Evolutionary conservation across 2,888 invertebrate genomes (phyloP).

Genomic region (Apotomis turbidana): DNA sequence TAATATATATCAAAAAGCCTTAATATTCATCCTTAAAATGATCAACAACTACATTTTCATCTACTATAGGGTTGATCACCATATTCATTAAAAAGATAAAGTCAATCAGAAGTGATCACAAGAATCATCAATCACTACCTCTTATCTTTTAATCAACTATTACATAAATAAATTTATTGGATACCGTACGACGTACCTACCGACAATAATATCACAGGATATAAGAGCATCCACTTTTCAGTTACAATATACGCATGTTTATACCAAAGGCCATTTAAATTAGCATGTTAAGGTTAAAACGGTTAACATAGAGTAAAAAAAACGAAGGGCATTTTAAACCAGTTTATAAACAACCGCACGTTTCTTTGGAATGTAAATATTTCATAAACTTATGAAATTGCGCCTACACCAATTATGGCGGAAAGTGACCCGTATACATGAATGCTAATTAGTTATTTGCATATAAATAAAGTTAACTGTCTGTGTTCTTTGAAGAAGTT

Average conservation of each 20-base stretch:
- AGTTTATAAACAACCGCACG: conserved; percentile 12
- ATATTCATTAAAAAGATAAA: too few species aligned
- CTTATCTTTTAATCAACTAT: too few species aligned
- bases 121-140: too few species aligned
- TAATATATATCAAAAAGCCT: too few species aligned
- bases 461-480: conserved; percentile 37
- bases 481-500: conserved; percentile 28
- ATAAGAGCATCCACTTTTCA: too few species aligned
- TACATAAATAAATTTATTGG: too few species aligned
- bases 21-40: too few species aligned
- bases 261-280: not conserved
- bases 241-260: not conserved
- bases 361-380: conserved; percentile 40
- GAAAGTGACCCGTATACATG: conserved; percentile 39
- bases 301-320: conserved; percentile 11
- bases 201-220: too few species aligned
- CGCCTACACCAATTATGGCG: conserved; percentile 33
- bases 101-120: too few species aligned
- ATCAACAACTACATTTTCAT: too few species aligned
- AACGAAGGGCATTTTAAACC: conserved; percentile 10
- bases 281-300: not conserved
- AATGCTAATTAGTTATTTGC: conserved; percentile 36
- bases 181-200: too few species aligned
- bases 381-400: conserved; percentile 39
- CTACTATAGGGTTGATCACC: too few species aligned